A percentile compares a stretch with the other conserved stretches of the same genome.
Conservation (phyloP, 2,113 vertebrate species). For the Pomatorhinus ruficollis region DNA sequence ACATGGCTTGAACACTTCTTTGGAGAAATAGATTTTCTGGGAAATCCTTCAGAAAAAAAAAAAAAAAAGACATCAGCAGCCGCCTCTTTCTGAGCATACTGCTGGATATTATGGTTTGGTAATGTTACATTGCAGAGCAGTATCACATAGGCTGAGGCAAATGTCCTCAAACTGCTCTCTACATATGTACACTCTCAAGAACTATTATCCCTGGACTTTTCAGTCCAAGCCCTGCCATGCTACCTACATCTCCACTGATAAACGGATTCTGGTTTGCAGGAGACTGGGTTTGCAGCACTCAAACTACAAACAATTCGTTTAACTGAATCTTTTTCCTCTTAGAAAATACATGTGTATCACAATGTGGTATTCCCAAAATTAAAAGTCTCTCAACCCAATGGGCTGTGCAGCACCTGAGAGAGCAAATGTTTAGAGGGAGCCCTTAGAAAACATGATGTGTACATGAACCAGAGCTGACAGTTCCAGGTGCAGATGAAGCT, state of each 20-base stretch:
- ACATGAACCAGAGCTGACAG: neutral
- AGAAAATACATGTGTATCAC: neutral
- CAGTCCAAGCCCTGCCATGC: neutral
- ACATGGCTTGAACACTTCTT: neutral
- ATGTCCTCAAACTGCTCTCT: neutral
- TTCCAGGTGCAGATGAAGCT: neutral
- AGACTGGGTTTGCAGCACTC: neutral
- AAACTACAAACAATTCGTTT: neutral
- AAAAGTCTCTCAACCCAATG: neutral
- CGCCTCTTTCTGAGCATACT: neutral
- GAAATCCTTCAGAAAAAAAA: neutral
- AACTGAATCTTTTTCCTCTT: neutral
- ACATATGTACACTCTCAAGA: neutral
- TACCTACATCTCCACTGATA: neutral
- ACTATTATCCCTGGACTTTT: neutral
- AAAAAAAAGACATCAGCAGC: neutral
- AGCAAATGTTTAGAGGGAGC: neutral
- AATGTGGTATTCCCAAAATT: neutral
- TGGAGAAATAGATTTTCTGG: neutral
- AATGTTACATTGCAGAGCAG: neutral
- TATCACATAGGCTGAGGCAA: neutral
- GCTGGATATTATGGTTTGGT: neutral
- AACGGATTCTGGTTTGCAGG: neutral
- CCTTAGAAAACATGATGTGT: neutral
- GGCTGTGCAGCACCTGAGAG: neutral